A percentile compares a stretch with the other conserved stretches of the same genome.
These are phyloP conservation scores for Copsychus sechellarum DNA, from an alignment of 2,113 vertebrate species.

Conservation along the genomic window DNA sequence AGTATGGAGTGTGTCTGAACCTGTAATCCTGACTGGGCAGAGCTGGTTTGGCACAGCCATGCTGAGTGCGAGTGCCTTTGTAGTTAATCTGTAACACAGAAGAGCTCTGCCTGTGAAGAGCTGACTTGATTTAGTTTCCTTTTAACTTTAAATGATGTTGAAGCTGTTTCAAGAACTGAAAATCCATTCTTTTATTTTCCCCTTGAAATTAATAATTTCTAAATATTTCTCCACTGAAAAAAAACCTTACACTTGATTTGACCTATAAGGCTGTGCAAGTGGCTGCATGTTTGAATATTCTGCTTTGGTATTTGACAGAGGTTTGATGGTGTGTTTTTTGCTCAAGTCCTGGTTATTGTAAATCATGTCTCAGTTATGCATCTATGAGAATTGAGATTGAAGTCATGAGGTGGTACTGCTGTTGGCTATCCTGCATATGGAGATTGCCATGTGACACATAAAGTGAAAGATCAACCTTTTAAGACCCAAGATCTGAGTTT, in stretches of 20 bases:
- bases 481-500: not conserved
- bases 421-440: not conserved
- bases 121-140: not conserved
- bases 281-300: not conserved
- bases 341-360: not conserved
- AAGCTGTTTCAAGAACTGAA: not conserved
- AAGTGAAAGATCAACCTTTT: not conserved
- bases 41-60: not conserved
- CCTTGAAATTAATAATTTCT: not conserved
- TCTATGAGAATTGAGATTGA: not conserved
- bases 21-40: not conserved
- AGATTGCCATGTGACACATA: not conserved
- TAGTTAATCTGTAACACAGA: not conserved
- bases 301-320: not conserved
- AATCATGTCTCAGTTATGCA: not conserved
- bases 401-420: not conserved
- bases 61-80: not conserved
- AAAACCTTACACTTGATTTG: not conserved
- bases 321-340: not conserved
- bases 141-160: not conserved
- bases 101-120: not conserved
- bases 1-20: not conserved
- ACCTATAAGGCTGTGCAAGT: not conserved
- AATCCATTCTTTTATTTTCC: not conserved
- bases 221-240: not conserved